These are phyloP conservation scores for Erythrocebus patas DNA, from an alignment of 2,113 vertebrate species.

Conservation along the genomic window DNA sequence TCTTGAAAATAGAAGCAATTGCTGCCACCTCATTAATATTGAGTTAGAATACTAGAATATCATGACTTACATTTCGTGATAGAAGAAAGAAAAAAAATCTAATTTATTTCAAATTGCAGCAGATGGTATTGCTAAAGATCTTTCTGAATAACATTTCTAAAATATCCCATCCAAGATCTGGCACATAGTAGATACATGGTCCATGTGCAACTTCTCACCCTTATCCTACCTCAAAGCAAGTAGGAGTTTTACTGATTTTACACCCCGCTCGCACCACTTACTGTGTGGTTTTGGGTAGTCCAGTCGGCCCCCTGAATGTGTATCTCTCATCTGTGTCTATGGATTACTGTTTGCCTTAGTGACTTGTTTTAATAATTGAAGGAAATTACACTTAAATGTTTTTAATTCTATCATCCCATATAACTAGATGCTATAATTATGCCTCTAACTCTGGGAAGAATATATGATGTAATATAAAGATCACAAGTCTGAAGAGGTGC, in stretches of 20 bases:
- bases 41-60: not conserved
- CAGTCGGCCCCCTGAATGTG: not conserved
- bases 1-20: slow-evolving; percentile 35
- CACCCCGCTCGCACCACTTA: not conserved
- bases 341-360: not conserved
- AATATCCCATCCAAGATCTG: not conserved
- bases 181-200: not conserved
- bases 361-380: not conserved
- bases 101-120: not conserved
- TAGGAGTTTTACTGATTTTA: not conserved
- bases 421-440: not conserved
- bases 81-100: not conserved
- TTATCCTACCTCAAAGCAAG: not conserved
- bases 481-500: not conserved
- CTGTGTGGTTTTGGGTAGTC: not conserved
- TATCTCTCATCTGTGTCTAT: not conserved
- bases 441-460: not conserved
- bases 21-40: not conserved
- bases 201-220: not conserved
- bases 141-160: not conserved
- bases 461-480: not conserved
- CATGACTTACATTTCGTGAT: not conserved
- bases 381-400: not conserved
- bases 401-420: not conserved
- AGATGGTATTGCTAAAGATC: not conserved